Conservation (phyloP, 2,797 vertebrate species). For the Poecilia picta region DNA sequence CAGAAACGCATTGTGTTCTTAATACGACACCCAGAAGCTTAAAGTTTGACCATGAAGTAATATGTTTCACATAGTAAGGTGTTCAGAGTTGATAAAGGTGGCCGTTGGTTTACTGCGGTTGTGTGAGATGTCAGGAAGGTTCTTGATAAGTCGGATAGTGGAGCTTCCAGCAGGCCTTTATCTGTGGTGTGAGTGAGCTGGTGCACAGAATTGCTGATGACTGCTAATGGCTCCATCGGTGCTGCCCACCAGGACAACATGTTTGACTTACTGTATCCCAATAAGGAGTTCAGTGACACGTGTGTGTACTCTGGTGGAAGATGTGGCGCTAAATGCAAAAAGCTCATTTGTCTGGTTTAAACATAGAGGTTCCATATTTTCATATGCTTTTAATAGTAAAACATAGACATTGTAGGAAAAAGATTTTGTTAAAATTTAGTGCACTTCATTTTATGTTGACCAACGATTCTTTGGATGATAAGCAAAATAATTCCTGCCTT, state of each 20-base stretch:
- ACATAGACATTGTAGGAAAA: not conserved
- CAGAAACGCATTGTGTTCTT: not conserved
- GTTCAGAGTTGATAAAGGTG: conserved; percentile 40
- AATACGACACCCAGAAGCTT: not conserved
- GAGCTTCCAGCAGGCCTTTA: conserved; percentile 50
- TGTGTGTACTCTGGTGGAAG: conserved; percentile 11
- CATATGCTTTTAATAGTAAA: not conserved
- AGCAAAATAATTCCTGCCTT: not conserved
- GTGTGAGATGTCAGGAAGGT: conserved; percentile 28
- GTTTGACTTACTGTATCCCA: conserved; percentile 31
- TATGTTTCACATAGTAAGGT: conserved; percentile 15
- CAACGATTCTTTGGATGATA: not conserved
- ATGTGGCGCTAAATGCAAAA: not conserved
- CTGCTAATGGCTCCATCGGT: conserved; percentile 37
- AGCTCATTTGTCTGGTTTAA: not conserved
- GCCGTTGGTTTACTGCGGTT: conserved; percentile 24
- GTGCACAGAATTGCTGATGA: conserved; percentile 72
- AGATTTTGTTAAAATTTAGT: not conserved
- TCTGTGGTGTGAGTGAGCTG: conserved; percentile 37
- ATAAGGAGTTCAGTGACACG: conserved; percentile 24
- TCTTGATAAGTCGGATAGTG: conserved; percentile 61
- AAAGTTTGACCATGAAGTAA: not conserved
- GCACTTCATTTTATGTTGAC: not conserved
- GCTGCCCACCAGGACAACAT: conserved; percentile 19
- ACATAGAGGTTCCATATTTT: not conserved